A percentile compares a stretch with the other conserved stretches of the same genome.
phyloP scores from a whole-genome alignment of 1,140 invertebrate genomes.

The Eueides isabella region DNA sequence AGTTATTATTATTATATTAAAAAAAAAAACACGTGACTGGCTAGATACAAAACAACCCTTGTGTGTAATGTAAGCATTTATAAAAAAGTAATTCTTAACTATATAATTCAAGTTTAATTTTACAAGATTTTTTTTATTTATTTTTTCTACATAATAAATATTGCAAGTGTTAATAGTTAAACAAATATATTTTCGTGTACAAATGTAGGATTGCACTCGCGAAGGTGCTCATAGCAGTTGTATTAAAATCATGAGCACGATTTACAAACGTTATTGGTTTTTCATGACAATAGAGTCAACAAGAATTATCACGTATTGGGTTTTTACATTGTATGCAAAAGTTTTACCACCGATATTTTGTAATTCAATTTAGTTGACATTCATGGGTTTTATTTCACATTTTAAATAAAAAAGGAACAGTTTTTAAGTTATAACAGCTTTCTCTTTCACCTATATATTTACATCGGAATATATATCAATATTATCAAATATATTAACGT shows the following conservation, averaged over 20 bases:
- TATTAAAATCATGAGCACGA: not conserved
- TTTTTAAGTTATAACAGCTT: not conserved
- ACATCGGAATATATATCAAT: not conserved
- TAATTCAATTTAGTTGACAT: not conserved
- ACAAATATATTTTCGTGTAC: not conserved
- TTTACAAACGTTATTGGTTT: slow-evolving; percentile 5
- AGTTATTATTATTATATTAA: no score
- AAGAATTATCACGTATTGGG: slow-evolving; percentile 2
- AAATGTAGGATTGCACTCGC: not conserved
- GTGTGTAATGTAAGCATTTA: no score
- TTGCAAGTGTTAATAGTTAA: not conserved
- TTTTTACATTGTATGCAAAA: slow-evolving; percentile 13
- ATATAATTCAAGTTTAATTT: no score
- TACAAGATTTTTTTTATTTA: no score
- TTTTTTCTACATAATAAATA: not conserved
- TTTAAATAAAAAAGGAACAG: not conserved
- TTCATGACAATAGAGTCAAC: not conserved
- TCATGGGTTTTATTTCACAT: not conserved
- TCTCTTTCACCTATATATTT: slow-evolving; percentile 1
- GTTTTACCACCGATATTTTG: not conserved
- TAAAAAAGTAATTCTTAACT: no score
- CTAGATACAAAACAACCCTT: not conserved
- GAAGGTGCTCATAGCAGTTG: not conserved
- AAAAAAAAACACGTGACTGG: no score
- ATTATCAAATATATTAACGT: not conserved